phyloP scores from a whole-genome alignment of 1,140 invertebrate species.

The Stegodyphus dumicola region DNA sequence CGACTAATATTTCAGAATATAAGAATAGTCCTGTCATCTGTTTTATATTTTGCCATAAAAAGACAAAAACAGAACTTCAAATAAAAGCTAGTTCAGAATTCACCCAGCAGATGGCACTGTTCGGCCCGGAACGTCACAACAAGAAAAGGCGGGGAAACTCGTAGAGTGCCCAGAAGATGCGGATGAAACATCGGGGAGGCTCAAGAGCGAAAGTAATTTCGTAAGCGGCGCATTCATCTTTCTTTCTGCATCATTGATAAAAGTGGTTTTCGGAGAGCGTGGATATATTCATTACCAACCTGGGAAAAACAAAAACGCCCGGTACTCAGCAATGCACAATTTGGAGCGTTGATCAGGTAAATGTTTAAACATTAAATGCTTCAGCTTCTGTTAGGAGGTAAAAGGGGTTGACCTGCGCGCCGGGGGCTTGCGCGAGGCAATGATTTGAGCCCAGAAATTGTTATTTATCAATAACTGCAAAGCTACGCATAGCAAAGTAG shows the following conservation, averaged over 20 bases:
- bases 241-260: not conserved
- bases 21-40: too few relatives aligned
- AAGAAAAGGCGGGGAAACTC: constrained; percentile 50
- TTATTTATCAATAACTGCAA: not conserved
- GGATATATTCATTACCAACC: constrained; percentile 3
- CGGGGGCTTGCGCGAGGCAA: not conserved
- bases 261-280: too few relatives aligned
- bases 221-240: constrained; percentile 7
- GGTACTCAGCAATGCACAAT: constrained; percentile 38
- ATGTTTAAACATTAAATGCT: too few relatives aligned
- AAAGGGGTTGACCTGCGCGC: not conserved
- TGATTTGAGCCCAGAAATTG: not conserved
- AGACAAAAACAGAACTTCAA: too few relatives aligned
- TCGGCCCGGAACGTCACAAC: not conserved
- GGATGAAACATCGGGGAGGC: constrained; percentile 35
- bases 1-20: too few relatives aligned
- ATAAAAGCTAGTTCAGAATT: too few relatives aligned
- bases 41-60: too few relatives aligned
- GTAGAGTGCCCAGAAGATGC: constrained; percentile 19
- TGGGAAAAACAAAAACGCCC: constrained; percentile 33
- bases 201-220: constrained; percentile 30
- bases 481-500: too few relatives aligned
- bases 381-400: not conserved
- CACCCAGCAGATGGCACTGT: constrained; percentile 29
- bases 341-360: constrained; percentile 58